Conservation (phyloP, 2,888 invertebrate species). For the Cecidostiba fungosa region DNA sequence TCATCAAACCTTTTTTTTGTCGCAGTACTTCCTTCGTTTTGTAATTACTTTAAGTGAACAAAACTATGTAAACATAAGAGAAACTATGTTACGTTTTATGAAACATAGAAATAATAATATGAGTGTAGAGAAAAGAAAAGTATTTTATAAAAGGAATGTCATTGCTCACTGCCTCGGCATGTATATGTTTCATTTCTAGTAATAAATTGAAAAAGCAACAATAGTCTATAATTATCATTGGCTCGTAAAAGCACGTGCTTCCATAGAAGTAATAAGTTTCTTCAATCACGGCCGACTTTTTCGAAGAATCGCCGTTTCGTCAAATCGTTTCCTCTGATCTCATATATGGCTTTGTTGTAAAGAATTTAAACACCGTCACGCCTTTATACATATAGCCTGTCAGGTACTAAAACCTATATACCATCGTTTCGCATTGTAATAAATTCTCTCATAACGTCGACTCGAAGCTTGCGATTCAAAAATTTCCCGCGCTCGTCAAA, state of each 20-base stretch:
- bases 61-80: not conserved
- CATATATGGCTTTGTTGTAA: not conserved
- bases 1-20: not conserved
- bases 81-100: slow-evolving; percentile 46
- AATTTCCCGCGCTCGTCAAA: not conserved
- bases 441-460: not conserved
- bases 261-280: not conserved
- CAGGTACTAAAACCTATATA: not conserved
- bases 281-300: not conserved
- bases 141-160: not conserved
- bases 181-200: not conserved
- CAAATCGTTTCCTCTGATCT: not conserved
- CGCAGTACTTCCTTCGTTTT: not conserved
- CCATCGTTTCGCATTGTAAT: not conserved
- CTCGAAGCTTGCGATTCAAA: not conserved
- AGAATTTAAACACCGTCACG: not conserved
- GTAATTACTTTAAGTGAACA: not conserved
- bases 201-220: not conserved
- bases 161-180: not conserved
- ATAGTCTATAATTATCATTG: not conserved
- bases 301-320: not conserved
- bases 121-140: not conserved
- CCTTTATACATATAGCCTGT: not conserved
- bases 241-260: not conserved
- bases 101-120: slow-evolving; percentile 19